Base-by-base conservation (phyloP, 2,888 invertebrate species). In the Orchesella flavescens region DNA sequence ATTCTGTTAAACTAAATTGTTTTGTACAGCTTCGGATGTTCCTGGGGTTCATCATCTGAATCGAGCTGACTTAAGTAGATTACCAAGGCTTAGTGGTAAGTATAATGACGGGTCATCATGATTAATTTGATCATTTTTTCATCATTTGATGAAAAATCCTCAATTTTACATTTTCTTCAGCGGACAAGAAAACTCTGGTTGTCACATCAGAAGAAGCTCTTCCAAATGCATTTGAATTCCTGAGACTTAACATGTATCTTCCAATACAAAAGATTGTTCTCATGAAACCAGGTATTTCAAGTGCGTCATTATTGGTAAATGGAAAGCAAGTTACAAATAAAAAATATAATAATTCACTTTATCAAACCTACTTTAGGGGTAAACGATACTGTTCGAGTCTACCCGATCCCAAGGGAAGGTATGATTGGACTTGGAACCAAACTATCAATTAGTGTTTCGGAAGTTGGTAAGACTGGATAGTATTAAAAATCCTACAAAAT, bases 211-310 rank as follows among this genome's bases (percentile, higher is more conserved):
- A 83, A 46, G 83, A 83, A 3, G 85, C 79, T 5, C 73, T 85
- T 57, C 85, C 85, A 46, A 80, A 71, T 21, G 85, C 85, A 43
- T 71, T 83, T 61, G 83, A 85, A 55, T 83, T 85, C 61, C 61
- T 85, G 69, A 72, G 83, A 53, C 59, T 75, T 57, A 85, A 85
- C 57, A 83, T 83, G 75, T 71, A 71, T 44, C 68, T 85, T 65
- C 85, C 85, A 19, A 83, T 85, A 66, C 59, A 83, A 61, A 83
- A 83, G 44, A 83, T 85, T 53, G 83, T 85, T 15, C 69, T 75
- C 13, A 68, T 79, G 59, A 83, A 83, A 49, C 83, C 83, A 75
- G 85, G 85, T 85, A 68, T 10, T 43, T 13, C n/a, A 63, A 17
- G 34, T 7, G n/a, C 4, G 61, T 21, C 13, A 71, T 44, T 49